Evolutionary conservation across 2,113 vertebrate species (phyloP), one percentile per base, ranked within the genome.

Genomic region (Meriones unguiculatus): DNA sequence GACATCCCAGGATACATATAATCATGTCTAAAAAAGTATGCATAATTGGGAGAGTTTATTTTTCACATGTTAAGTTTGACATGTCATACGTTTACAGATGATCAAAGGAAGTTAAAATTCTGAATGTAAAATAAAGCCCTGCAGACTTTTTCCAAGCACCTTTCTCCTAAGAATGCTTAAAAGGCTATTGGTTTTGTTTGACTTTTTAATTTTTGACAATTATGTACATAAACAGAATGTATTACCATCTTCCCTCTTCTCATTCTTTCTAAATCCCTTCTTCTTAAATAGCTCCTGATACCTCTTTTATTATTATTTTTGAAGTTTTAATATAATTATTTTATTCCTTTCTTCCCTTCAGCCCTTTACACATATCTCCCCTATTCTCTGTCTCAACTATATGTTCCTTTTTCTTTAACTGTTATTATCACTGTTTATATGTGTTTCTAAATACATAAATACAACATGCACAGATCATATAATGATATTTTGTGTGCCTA

Each of bases 151-250:
- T 95, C 95, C 11, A 52, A 81, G 3, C 86, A 9, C 2, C 67
- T 94, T 75, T 93, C 85, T 96, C 89, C 18, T 67, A 12, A 88
- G 22, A 41, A 75, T 95, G 73, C 87, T 95, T 32, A 95, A 87
- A 96, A 69, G 70, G 2, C 6, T n/a, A 11, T 32, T 32, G 30
- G 25, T 67, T 25, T 67, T 72, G 5, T 72, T 25, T 25, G 35
- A 5, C 20, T 38, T 7, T 72, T 72, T 17, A 10, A 15, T 11
- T 73, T 38, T 73, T 73, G 35, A 38, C 18, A 95, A 67, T 24
- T 17, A 17, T 70, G 17, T 35, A 70, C 13, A 14, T 70, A 13
- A 70, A 32, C 13, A 70, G 69, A 70, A 70, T 17, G 14, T 30
- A 70, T 35, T 70, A 35, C 32, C 32, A 35, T 70, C 32, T 35